A percentile compares a stretch with the other conserved stretches of the same genome.
Evolutionary conservation across 2,797 vertebrate genomes (phyloP).

Genomic region (Limnodromus scolopaceus): DNA sequence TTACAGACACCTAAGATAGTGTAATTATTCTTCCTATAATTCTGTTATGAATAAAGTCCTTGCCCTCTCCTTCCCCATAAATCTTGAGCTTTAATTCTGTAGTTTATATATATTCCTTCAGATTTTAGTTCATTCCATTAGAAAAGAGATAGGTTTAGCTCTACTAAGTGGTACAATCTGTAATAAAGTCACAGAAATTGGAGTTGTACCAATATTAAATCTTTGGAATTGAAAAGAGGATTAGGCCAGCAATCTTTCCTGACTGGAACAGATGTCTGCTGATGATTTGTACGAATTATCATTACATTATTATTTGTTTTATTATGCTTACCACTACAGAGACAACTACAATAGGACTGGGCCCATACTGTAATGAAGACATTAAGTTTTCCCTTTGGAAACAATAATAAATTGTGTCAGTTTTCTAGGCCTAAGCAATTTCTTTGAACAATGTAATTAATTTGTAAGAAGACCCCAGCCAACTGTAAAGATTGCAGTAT

Average conservation of each 20-base stretch:
- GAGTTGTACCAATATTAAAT: neutral
- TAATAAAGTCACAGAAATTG: constrained; percentile 15
- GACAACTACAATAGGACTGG: neutral
- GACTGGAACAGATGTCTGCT: neutral
- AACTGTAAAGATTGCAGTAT: constrained; percentile 50
- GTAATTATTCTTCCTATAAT: neutral
- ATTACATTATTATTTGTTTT: constrained; percentile 30
- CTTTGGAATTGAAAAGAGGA: constrained; percentile 2
- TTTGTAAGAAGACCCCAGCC: constrained; percentile 54
- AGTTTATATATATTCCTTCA: neutral
- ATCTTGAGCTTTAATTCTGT: neutral
- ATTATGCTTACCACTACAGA: neutral
- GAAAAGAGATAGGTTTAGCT: neutral
- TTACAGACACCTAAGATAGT: neutral
- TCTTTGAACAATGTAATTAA: constrained; percentile 62
- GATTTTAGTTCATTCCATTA: constrained; percentile 28
- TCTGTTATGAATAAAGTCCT: neutral
- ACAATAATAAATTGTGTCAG: constrained; percentile 47
- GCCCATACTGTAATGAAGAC: neutral
- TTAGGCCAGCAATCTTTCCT: neutral
- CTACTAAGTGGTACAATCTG: neutral
- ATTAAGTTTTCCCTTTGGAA: constrained; percentile 39
- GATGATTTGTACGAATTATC: constrained; percentile 13
- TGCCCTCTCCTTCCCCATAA: neutral
- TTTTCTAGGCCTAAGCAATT: constrained; percentile 63